These are phyloP conservation scores for Oncorhynchus keta DNA, from an alignment of 2,113 vertebrate species.

Conservation along the genomic window DNA sequence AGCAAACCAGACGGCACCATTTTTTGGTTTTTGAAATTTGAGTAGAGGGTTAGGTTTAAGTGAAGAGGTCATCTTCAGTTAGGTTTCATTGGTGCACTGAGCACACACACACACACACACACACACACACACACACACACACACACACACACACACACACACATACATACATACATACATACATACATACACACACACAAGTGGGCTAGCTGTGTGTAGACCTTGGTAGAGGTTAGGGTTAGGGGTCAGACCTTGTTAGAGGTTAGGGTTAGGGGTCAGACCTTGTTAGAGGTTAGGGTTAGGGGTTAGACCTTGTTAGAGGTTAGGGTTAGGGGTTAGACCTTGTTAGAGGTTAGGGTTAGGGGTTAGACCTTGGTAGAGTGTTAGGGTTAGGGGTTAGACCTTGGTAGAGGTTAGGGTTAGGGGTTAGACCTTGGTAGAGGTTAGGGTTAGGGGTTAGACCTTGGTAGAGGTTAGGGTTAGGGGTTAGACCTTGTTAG, in stretches of 20 bases:
- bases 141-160: too few relatives aligned
- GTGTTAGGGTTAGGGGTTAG: constrained; percentile 69
- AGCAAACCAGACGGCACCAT: too few relatives aligned
- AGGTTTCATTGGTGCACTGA: too few relatives aligned
- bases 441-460: constrained; percentile 11
- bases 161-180: too few relatives aligned
- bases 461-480: neutral
- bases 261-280: constrained; percentile 25
- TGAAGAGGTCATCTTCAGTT: too few relatives aligned
- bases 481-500: neutral
- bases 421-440: constrained; percentile 62
- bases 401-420: neutral
- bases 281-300: constrained; percentile 75
- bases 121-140: too few relatives aligned
- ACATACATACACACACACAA: too few relatives aligned
- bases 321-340: neutral
- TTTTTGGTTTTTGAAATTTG: too few relatives aligned
- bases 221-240: neutral
- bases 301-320: constrained; percentile 28
- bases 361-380: constrained; percentile 67
- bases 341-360: neutral
- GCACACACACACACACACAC: too few relatives aligned
- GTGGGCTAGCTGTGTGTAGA: too few relatives aligned
- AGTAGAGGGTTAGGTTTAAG: too few relatives aligned
- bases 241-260: neutral